Percentiles rank a stretch among this genome's conserved stretches.
Conservation (phyloP, 1,140 invertebrate species). For the Lamellibrachia luymesi region DNA sequence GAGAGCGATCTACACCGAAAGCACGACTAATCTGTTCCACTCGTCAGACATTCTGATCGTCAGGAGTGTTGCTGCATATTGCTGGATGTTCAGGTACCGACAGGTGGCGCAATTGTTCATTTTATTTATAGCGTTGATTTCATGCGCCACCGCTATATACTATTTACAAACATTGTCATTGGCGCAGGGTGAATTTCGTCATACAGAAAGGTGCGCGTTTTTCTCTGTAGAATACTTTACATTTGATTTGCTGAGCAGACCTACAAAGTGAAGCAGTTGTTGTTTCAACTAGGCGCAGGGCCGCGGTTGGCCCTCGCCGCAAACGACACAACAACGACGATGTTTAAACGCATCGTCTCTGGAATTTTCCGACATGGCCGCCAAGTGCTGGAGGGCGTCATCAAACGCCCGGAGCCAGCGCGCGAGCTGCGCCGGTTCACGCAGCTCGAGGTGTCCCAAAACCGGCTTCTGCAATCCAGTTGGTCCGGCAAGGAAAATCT, state of each 20-base stretch:
- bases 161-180: background rate
- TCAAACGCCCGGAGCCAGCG: background rate
- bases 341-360: background rate
- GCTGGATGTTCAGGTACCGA: background rate
- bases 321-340: background rate
- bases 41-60: background rate
- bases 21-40: too few species aligned
- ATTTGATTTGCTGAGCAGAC: background rate
- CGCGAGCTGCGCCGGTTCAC: background rate
- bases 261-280: background rate
- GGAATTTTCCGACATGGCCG: slow-evolving; percentile 3
- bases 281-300: background rate
- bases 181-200: background rate
- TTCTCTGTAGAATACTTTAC: background rate
- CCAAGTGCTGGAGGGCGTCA: background rate
- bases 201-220: background rate
- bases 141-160: background rate
- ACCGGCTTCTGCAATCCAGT: background rate
- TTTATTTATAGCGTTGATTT: background rate
- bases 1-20: background rate
- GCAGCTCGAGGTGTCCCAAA: background rate
- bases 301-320: background rate
- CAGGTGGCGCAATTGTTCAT: background rate
- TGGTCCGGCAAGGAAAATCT: background rate
- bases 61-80: background rate